Conservation (phyloP, 2,888 invertebrate species). For the Leptarthrus brevirostris region DNA sequence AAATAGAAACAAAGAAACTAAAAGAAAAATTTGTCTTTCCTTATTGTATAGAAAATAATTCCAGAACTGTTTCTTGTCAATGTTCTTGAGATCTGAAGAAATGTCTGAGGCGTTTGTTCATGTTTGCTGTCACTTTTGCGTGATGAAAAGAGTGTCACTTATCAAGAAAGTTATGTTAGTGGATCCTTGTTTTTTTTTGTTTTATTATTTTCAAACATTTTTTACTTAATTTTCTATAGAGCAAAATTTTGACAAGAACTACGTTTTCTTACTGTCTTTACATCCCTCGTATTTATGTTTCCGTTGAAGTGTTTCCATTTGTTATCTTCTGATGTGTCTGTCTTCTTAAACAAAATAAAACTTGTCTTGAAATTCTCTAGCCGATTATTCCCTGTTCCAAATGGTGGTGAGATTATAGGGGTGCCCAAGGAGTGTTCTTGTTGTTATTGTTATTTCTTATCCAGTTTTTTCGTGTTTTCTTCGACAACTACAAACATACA, state of each 20-base stretch:
- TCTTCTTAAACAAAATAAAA: constrained; percentile 44
- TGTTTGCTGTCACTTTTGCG: constrained; percentile 28
- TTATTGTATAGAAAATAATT: constrained; percentile 11
- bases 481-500: background rate
- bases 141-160: constrained; percentile 46
- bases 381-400: constrained; percentile 34
- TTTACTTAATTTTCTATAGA: constrained; percentile 7
- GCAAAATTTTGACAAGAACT: constrained; percentile 11
- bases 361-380: constrained; percentile 20
- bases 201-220: constrained; percentile 50
- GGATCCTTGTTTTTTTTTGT: constrained; percentile 49
- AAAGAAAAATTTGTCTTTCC: constrained; percentile 23
- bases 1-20: constrained; percentile 34
- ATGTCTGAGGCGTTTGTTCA: constrained; percentile 16
- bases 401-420: background rate
- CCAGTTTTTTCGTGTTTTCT: constrained; percentile 1
- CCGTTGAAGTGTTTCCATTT: constrained; percentile 34
- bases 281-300: constrained; percentile 51
- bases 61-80: background rate
- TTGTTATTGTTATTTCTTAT: background rate
- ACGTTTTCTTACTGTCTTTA: constrained; percentile 44
- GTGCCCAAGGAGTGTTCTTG: constrained; percentile 13
- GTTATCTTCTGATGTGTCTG: constrained; percentile 4
- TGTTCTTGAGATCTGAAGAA: constrained; percentile 5
- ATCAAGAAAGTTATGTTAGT: background rate